These are phyloP conservation scores for Morone chrysops DNA, from an alignment of 2,113 vertebrate species.

Conservation along the genomic window DNA sequence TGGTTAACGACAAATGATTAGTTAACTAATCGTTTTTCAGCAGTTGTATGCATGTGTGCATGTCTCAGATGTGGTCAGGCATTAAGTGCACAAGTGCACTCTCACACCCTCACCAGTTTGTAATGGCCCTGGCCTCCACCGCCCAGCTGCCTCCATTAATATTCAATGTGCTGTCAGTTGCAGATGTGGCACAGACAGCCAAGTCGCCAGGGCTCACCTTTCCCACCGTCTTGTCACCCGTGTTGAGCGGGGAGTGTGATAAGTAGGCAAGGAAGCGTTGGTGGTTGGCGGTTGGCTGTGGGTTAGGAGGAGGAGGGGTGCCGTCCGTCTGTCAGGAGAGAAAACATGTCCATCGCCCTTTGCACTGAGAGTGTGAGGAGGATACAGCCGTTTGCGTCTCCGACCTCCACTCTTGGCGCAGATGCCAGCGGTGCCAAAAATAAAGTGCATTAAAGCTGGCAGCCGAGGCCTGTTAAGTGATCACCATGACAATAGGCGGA, in stretches of 20 bases:
- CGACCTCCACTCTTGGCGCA: conserved; percentile 32
- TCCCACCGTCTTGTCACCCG: conserved; percentile 40
- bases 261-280: conserved; percentile 20
- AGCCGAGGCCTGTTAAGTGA: conserved; percentile 71
- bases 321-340: conserved; percentile 49
- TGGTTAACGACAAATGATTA: not conserved
- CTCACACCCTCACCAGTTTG: conserved; percentile 2
- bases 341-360: conserved; percentile 41
- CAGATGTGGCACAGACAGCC: conserved; percentile 58
- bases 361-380: conserved; percentile 1
- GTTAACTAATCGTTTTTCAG: not conserved
- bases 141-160: conserved; percentile 50
- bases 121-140: conserved; percentile 16
- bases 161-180: conserved; percentile 59
- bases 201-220: conserved; percentile 47
- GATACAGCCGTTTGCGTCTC: conserved; percentile 30
- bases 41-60: not conserved
- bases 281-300: conserved; percentile 6
- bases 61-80: not conserved
- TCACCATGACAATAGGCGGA: conserved; percentile 80
- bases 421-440: conserved; percentile 68
- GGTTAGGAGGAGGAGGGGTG: not conserved
- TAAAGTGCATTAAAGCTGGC: conserved; percentile 72
- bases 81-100: too few species aligned
- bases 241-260: conserved; percentile 44